Percentiles rank a stretch among this genome's conserved stretches.
Conservation (phyloP, 2,888 invertebrate species). For the Odontomyia ornata region DNA sequence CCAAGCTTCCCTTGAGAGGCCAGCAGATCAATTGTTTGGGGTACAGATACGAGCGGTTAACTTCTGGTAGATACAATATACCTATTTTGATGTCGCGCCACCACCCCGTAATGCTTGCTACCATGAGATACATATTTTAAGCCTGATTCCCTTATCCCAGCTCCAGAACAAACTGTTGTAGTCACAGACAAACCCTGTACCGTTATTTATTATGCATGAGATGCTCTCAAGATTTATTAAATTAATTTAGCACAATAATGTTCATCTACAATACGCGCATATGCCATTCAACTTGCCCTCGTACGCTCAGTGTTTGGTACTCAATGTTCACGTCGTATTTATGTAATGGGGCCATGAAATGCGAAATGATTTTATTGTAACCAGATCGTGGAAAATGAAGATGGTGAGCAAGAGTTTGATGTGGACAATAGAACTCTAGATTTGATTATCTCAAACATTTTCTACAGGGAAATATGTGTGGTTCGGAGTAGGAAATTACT, state of each 20-base stretch:
- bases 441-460: neutral
- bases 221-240: constrained; percentile 35
- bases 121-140: constrained; percentile 21
- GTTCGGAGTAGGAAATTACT: neutral
- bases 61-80: neutral
- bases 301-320: neutral
- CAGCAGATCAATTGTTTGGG: too few relatives aligned
- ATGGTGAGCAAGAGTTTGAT: neutral
- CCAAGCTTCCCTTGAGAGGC: too few relatives aligned
- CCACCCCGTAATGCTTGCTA: neutral
- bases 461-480: neutral
- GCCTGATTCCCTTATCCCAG: constrained; percentile 9
- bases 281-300: constrained; percentile 2
- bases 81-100: neutral
- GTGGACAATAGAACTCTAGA: neutral
- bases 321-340: neutral
- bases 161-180: neutral
- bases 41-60: too few relatives aligned
- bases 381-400: constrained; percentile 7
- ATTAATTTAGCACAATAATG: constrained; percentile 36
- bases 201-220: constrained; percentile 38
- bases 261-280: constrained; percentile 29
- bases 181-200: neutral
- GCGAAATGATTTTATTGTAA: constrained; percentile 34
- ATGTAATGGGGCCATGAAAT: constrained; percentile 38